Evolutionary conservation across 2,797 vertebrate genomes (phyloP).

Genomic region (Dicrostonyx torquatus): DNA sequence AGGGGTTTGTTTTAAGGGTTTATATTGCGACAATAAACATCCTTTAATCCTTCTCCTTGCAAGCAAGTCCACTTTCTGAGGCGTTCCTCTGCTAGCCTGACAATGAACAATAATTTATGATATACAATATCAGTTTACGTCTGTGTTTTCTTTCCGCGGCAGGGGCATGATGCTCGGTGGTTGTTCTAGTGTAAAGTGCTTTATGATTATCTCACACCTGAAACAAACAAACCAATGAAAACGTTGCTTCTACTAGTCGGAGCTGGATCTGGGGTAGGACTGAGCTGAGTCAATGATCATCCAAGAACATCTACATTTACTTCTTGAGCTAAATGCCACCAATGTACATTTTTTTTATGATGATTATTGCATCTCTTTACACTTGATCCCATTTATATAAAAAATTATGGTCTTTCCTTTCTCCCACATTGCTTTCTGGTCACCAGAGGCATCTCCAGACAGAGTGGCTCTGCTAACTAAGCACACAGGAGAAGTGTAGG

Average conservation of each 20-base stretch:
- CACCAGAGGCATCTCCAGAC: background rate
- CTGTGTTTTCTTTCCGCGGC: conserved; percentile 70
- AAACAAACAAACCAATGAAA: conserved; percentile 75
- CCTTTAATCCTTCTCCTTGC: conserved; percentile 77
- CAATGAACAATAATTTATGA: conserved; percentile 85
- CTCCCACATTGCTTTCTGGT: background rate
- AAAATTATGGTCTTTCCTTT: background rate
- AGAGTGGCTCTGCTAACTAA: background rate
- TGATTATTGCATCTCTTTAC: background rate
- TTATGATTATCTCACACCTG: conserved; percentile 69
- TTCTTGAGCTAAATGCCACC: background rate
- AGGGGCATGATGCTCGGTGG: conserved; percentile 72
- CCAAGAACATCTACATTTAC: background rate
- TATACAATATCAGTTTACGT: conserved; percentile 70
- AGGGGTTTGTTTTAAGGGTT: conserved; percentile 81
- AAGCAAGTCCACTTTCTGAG: conserved; percentile 75
- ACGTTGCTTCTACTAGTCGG: conserved; percentile 65
- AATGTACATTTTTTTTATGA: background rate
- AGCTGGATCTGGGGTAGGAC: conserved; percentile 62
- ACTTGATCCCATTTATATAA: background rate
- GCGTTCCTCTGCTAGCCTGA: conserved; percentile 77
- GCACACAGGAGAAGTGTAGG: background rate
- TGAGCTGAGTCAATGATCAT: conserved; percentile 17
- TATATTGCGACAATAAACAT: conserved; percentile 81
- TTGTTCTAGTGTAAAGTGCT: conserved; percentile 71